Conservation (phyloP, 2,113 vertebrate species). For the Cyanoramphus novaezelandiae region DNA sequence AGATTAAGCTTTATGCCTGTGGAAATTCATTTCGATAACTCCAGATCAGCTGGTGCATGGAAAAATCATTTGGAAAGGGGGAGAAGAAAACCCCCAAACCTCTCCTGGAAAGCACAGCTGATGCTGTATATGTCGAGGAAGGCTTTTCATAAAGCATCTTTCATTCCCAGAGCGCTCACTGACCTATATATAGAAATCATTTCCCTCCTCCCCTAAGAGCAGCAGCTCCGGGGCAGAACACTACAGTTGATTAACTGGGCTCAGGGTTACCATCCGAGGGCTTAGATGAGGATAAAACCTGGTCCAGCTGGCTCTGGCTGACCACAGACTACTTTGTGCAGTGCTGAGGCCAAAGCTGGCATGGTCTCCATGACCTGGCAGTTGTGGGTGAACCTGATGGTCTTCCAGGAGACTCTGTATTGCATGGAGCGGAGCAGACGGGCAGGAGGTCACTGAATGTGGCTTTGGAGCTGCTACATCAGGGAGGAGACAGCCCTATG, state of each 20-base stretch:
- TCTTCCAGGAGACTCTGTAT: not conserved
- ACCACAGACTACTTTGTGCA: not conserved
- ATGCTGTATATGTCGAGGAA: not conserved
- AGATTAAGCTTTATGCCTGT: conserved; percentile 25
- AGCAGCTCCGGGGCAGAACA: not conserved
- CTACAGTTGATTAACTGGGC: not conserved
- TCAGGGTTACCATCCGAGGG: not conserved
- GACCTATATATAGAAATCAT: conserved; percentile 26
- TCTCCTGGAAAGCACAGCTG: conserved; percentile 13
- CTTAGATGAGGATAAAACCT: not conserved
- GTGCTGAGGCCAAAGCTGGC: not conserved
- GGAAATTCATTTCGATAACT: conserved; percentile 45
- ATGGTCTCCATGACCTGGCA: not conserved
- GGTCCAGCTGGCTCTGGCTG: not conserved
- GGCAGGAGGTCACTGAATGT: not conserved
- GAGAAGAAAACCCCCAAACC: not conserved
- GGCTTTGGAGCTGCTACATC: not conserved
- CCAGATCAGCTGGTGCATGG: conserved; percentile 44
- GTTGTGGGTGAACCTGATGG: not conserved
- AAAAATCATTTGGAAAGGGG: conserved; percentile 15
- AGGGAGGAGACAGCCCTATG: not conserved
- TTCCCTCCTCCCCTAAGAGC: not conserved
- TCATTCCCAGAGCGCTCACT: conserved; percentile 1
- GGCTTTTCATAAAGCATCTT: conserved; percentile 16
- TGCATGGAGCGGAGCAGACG: not conserved